Evolutionary conservation across 64 coral and sea anemone species (phyloP).

Genomic region (Orbicella faveolata): DNA sequence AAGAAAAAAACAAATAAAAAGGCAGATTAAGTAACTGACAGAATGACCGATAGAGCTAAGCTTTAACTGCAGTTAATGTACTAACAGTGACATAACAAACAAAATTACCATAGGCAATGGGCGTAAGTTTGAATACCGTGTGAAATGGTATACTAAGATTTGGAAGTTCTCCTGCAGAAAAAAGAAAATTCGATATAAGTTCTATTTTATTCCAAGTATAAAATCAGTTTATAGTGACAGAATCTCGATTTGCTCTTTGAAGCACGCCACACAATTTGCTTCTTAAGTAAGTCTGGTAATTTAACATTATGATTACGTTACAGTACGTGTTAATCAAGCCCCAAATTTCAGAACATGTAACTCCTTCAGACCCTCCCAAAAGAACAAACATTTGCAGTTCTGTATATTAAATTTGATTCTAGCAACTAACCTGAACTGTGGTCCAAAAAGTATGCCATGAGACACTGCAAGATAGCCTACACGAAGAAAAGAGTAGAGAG

Average conservation of each 20-base stretch:
- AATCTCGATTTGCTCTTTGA: too few species aligned
- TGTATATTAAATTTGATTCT: not conserved
- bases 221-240: too few species aligned
- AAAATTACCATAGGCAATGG: slow-evolving; percentile 90
- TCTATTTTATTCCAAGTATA: too few species aligned
- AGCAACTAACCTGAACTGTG: slow-evolving; percentile 36
- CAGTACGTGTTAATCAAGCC: too few species aligned
- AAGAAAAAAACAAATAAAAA: too few species aligned
- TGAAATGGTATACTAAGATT: slow-evolving; percentile 72
- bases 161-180: slow-evolving; percentile 58
- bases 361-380: not conserved
- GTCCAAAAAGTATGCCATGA: slow-evolving; percentile 69
- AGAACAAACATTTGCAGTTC: not conserved
- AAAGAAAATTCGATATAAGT: not conserved
- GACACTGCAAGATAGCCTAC: slow-evolving; percentile 58
- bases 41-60: too few species aligned
- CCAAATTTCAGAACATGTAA: too few species aligned
- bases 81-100: too few species aligned
- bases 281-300: too few species aligned
- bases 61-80: not conserved
- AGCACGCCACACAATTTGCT: too few species aligned
- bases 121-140: slow-evolving; percentile 93
- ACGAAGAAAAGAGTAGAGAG: not conserved
- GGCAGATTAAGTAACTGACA: too few species aligned
- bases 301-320: too few species aligned